Conservation (phyloP, 92 coral and sea anemone species). For the Metridium senile region DNA sequence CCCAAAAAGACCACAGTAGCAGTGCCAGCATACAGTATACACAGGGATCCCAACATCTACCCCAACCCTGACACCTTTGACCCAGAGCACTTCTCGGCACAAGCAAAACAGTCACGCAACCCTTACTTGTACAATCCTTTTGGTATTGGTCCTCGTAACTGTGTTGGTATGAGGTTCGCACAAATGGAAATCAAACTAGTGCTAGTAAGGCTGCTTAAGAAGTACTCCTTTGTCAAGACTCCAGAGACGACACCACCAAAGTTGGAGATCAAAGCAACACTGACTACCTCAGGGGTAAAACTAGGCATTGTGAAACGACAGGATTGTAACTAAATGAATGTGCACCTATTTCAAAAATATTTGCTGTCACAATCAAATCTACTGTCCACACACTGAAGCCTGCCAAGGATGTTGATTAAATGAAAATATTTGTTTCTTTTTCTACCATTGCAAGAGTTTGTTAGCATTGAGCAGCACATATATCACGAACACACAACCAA, state of each 20-base stretch:
- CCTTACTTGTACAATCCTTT: too few species aligned
- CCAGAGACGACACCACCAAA: constrained; percentile 53
- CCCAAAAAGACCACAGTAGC: too few species aligned
- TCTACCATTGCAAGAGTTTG: not conserved
- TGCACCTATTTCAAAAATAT: too few species aligned
- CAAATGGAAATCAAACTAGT: constrained; percentile 65
- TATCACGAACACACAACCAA: not conserved
- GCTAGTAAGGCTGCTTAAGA: constrained; percentile 51
- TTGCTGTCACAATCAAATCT: too few species aligned
- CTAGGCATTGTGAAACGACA: constrained; percentile 11
- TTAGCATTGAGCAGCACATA: not conserved
- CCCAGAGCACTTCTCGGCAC: too few species aligned
- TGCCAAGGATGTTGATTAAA: not conserved
- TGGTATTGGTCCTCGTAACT: constrained; percentile 54
- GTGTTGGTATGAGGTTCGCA: constrained; percentile 71
- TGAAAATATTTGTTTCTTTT: not conserved
- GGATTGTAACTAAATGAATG: not conserved
- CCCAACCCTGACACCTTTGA: too few species aligned
- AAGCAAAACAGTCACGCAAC: too few species aligned
- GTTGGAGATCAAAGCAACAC: not conserved
- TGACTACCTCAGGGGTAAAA: not conserved
- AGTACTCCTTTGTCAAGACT: constrained; percentile 41
- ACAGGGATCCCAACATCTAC: too few species aligned
- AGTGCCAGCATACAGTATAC: too few species aligned
- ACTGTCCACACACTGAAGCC: not conserved